Conservation (phyloP, 2,888 invertebrate genomes). For the Aspidiotus rigidus region DNA sequence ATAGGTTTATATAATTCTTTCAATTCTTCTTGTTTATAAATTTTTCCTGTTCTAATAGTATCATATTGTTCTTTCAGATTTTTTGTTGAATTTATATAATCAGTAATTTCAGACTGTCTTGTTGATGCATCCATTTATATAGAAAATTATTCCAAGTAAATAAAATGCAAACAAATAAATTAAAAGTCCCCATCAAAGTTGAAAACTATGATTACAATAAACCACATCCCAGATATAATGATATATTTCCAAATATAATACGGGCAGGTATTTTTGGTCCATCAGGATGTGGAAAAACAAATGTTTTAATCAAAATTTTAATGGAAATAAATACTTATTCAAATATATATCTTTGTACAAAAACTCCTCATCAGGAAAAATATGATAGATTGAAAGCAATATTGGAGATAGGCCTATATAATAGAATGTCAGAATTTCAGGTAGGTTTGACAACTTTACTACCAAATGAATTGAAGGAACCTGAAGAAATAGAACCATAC, state of each 20-base stretch:
- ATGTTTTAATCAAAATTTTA: slow-evolving; percentile 6
- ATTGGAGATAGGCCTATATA: background rate
- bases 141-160: slow-evolving; percentile 1
- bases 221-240: slow-evolving; percentile 7
- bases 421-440: background rate
- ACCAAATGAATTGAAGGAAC: slow-evolving; percentile 9
- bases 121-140: slow-evolving; percentile 1
- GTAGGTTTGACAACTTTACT: slow-evolving; percentile 4
- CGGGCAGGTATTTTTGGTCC: slow-evolving; percentile 8
- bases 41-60: slow-evolving; percentile 4
- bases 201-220: slow-evolving; percentile 12
- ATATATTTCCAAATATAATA: slow-evolving; percentile 8
- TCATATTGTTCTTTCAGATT: slow-evolving; percentile 1
- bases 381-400: slow-evolving; percentile 4
- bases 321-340: background rate
- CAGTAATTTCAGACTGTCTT: slow-evolving; percentile 6
- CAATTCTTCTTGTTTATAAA: slow-evolving; percentile 4
- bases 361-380: slow-evolving; percentile 4
- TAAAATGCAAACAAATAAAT: slow-evolving; percentile 4
- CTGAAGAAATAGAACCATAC: slow-evolving; percentile 10
- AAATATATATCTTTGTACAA: slow-evolving; percentile 3
- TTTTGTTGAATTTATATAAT: slow-evolving; percentile 9
- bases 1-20: slow-evolving; percentile 4
- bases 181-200: slow-evolving; percentile 9
- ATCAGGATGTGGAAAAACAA: slow-evolving; percentile 13